These are phyloP conservation scores for Microtus montanus DNA, from an alignment of 2,113 vertebrate genomes.

Conservation along the genomic window DNA sequence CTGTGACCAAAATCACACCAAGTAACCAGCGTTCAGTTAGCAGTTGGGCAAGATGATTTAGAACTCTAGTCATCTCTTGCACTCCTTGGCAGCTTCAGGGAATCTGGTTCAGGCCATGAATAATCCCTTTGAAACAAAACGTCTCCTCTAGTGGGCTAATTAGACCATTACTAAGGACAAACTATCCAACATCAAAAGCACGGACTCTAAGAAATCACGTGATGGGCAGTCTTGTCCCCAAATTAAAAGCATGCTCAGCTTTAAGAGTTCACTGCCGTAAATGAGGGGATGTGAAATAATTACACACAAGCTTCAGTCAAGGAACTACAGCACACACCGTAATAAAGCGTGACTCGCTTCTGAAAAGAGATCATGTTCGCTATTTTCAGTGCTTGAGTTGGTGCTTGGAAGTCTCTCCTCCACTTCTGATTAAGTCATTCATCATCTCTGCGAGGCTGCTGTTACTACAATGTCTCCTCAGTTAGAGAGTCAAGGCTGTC, in stretches of 20 bases:
- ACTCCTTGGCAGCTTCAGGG: slow-evolving; percentile 84
- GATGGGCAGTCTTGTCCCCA: slow-evolving; percentile 62
- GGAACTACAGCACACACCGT: slow-evolving; percentile 20
- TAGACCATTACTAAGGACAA: slow-evolving; percentile 86
- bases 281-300: slow-evolving; percentile 70
- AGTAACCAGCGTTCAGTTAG: slow-evolving; percentile 57
- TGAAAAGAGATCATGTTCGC: slow-evolving; percentile 63
- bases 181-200: slow-evolving; percentile 86
- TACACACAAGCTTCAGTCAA: slow-evolving; percentile 65
- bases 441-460: slow-evolving; percentile 58
- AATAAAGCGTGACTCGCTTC: slow-evolving; percentile 50
- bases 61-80: slow-evolving; percentile 80
- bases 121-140: slow-evolving; percentile 82
- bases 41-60: slow-evolving; percentile 82
- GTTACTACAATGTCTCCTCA: neutral
- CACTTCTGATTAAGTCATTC: slow-evolving; percentile 60
- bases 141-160: slow-evolving; percentile 86
- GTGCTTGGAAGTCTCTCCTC: slow-evolving; percentile 11
- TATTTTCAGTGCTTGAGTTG: neutral
- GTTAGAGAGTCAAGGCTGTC: slow-evolving; percentile 42
- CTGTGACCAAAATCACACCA: slow-evolving; percentile 79
- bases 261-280: slow-evolving; percentile 62
- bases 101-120: slow-evolving; percentile 80
- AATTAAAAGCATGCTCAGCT: slow-evolving; percentile 73
- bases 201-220: slow-evolving; percentile 69